Percentiles rank a stretch among this genome's conserved stretches.
phyloP scores from a whole-genome alignment of 1,140 invertebrate genomes.

The Anastrepha obliqua region DNA sequence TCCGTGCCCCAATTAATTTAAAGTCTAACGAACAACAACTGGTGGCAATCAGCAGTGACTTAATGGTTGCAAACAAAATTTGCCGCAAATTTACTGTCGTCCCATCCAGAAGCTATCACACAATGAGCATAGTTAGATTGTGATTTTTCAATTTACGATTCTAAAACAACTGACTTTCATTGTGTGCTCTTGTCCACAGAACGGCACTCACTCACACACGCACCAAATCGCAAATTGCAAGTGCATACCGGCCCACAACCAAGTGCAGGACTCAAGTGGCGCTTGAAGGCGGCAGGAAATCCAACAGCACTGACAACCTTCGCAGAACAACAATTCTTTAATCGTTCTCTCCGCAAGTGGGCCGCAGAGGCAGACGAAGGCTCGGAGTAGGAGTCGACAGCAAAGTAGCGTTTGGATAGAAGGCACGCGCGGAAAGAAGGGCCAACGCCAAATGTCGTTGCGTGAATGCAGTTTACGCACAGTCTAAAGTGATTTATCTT shows the following conservation, averaged over 20 bases:
- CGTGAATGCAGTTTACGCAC: constrained; percentile 45
- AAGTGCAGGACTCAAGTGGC: not conserved
- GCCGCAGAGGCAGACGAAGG: not conserved
- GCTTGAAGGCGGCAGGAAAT: not conserved
- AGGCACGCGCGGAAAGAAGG: not conserved
- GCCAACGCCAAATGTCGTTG: not conserved
- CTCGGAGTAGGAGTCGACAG: not conserved
- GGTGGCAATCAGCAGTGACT: not conserved
- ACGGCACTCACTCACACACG: not conserved
- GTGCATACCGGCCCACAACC: not conserved
- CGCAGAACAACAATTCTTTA: constrained; percentile 15
- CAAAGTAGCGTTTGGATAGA: not conserved
- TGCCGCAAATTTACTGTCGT: not conserved
- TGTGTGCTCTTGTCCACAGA: not conserved
- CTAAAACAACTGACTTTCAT: constrained; percentile 49
- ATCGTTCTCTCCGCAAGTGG: constrained; percentile 50
- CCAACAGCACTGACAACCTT: not conserved
- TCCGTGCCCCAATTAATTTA: not conserved
- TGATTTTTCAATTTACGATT: constrained; percentile 47
- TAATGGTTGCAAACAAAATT: not conserved
- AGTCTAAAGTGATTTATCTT: constrained; percentile 50
- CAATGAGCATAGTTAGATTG: constrained; percentile 30
- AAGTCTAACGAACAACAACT: not conserved
- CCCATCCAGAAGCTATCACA: not conserved
- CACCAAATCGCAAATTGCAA: not conserved